Percentiles rank a stretch among this genome's conserved stretches.
Evolutionary conservation across 2,797 vertebrate genomes (phyloP).

Genomic region (Chrosomus eos): DNA sequence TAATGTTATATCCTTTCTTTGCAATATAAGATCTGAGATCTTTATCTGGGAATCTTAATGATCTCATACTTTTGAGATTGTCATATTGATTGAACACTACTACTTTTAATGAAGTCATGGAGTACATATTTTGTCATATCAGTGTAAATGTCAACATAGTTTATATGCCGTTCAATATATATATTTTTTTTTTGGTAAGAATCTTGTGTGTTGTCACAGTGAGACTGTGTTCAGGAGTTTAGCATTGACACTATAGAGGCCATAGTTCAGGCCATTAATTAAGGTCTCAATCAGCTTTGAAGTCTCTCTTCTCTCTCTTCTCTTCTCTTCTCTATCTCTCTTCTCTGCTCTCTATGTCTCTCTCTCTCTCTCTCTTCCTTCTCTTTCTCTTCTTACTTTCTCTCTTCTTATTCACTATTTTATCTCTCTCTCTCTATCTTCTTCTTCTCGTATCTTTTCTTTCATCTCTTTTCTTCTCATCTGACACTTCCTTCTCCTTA

Average conservation of each 20-base stretch:
- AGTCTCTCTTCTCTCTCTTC: too few species aligned
- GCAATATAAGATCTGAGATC: not conserved
- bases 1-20: not conserved
- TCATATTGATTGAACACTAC: not conserved
- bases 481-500: too few species aligned
- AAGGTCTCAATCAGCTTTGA: conserved; percentile 77
- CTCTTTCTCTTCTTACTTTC: too few species aligned
- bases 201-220: conserved; percentile 7
- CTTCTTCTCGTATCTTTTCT: too few species aligned
- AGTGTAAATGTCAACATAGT: too few species aligned
- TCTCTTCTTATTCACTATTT: too few species aligned
- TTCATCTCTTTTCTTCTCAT: too few species aligned
- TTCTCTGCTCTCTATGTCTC: too few species aligned
- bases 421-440: too few species aligned
- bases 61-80: not conserved
- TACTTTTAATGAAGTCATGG: not conserved
- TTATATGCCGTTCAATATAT: not conserved
- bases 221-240: conserved; percentile 21
- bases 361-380: too few species aligned
- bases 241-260: conserved; percentile 25
- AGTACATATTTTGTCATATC: not conserved
- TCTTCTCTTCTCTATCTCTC: too few species aligned
- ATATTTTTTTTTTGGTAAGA: not conserved
- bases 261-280: conserved; percentile 76
- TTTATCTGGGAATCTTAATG: not conserved